Conservation (phyloP, 2,888 invertebrate genomes). For the Eupithecia centaureata region DNA sequence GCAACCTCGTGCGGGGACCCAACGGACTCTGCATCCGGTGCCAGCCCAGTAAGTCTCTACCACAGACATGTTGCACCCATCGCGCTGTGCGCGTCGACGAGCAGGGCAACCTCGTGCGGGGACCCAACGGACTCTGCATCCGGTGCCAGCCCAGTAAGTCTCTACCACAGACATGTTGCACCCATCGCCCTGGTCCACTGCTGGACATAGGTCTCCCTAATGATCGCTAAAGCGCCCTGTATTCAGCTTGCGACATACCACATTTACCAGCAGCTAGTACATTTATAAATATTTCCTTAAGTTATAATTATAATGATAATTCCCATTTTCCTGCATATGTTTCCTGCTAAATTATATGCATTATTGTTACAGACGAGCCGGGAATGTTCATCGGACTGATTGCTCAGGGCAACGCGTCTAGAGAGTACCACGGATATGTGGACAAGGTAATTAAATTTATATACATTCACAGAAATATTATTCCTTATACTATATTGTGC, state of each 20-base stretch:
- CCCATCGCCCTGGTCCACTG: too few species aligned
- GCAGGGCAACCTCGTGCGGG: constrained; percentile 88
- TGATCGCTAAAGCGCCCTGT: too few species aligned
- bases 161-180: too few species aligned
- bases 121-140: constrained; percentile 89
- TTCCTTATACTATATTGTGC: too few species aligned
- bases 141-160: constrained; percentile 90
- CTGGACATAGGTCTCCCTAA: too few species aligned
- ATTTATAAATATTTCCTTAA: not conserved
- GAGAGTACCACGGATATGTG: constrained; percentile 85
- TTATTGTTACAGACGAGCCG: constrained; percentile 89
- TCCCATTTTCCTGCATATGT: not conserved
- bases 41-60: constrained; percentile 86
- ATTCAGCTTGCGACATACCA: too few species aligned
- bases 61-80: constrained; percentile 91
- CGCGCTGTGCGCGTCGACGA: constrained; percentile 87
- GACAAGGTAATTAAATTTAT: constrained; percentile 75
- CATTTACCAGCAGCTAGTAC: too few species aligned
- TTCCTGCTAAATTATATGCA: too few species aligned
- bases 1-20: constrained; percentile 88
- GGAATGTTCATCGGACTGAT: constrained; percentile 93
- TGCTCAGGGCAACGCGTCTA: constrained; percentile 84
- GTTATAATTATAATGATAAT: not conserved
- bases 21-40: constrained; percentile 92
- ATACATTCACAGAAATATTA: too few species aligned